phyloP scores from a whole-genome alignment of 1,140 invertebrate genomes.

The Oedothorax gibbosus region DNA sequence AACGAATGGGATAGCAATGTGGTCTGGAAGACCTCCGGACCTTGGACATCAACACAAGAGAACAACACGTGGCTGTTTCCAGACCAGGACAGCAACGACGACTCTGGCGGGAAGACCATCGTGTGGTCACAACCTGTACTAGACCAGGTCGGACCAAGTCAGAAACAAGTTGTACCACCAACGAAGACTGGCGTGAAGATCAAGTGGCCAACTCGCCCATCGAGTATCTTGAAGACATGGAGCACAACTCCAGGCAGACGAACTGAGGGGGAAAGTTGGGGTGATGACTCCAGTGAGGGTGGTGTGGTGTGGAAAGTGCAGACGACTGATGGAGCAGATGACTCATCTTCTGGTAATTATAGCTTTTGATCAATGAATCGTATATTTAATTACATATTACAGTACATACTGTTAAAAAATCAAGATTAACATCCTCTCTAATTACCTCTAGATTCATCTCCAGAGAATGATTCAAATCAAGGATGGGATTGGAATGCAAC shows the following conservation, averaged over 20 bases:
- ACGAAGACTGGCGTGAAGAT: not conserved
- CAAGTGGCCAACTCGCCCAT: conserved; percentile 39
- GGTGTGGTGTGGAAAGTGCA: conserved; percentile 45
- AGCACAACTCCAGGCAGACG: conserved; percentile 26
- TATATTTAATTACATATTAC: no score
- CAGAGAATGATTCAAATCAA: not conserved
- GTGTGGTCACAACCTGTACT: conserved; percentile 35
- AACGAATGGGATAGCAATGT: conserved; percentile 56
- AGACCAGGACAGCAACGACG: conserved; percentile 8
- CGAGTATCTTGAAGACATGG: not conserved
- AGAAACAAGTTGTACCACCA: not conserved
- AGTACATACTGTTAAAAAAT: not conserved
- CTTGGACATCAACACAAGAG: conserved; percentile 13
- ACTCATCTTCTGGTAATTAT: not conserved
- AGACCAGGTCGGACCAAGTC: not conserved
- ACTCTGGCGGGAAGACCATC: not conserved
- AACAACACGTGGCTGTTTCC: conserved; percentile 34
- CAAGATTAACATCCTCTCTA: not conserved
- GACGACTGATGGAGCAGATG: not conserved
- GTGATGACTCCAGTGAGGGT: conserved; percentile 36
- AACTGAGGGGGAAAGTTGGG: conserved; percentile 48
- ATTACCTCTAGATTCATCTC: not conserved
- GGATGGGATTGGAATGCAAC: not conserved
- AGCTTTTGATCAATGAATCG: not conserved
- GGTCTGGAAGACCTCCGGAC: conserved; percentile 50